Base-by-base conservation (phyloP, 2,797 vertebrate species). In the Fistularia commersonii region DNA sequence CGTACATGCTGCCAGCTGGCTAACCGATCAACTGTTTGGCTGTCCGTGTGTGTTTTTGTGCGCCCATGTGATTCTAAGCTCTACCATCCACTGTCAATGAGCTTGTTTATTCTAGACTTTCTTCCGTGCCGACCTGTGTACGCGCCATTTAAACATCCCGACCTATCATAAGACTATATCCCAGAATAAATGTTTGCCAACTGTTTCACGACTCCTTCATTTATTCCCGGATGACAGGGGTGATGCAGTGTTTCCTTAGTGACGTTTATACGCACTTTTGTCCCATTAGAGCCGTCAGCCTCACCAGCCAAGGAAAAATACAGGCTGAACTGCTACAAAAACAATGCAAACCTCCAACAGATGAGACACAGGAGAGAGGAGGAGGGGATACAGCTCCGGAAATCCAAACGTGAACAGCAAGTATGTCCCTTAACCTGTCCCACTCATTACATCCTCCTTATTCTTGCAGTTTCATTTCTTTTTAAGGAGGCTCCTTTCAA, bases 281-380 rank as follows among this genome's bases (percentile, higher is more conserved):
- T 9, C 36, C 57, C 10, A 12, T 1, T 82, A 99, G 97, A 99
- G 75, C 94, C 93, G 69, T 93, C 95, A 90, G 90, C 93, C 45
- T 98, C 96, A 89, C 96, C 96, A 69, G 94, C 91, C 0, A 98
- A 98, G 84, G 94, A 98, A 74, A 99, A 95, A 88, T 97, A 93
- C 76, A 92, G 97, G 87, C 99, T 99, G 97, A 99, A 97, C 85
- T 94, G 96, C 68, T 99, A 99, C 85, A 99, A 99, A 90, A 99
- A 99, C 91, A 99, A 99, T 89, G 97, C 97, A 39, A 99, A 99
- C 40, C 91, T 95, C 1, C 95, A 99, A 42, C 97, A 99, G 76
- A 99, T 99, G 97, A 93, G 97, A 8, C 88, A 97, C 72, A 88
- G 97, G 46, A 89, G 97, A 50, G 97, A 99, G 61, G 97, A 99